Conservation (phyloP, 1,140 invertebrate species). For the Antheraea pernyi region DNA sequence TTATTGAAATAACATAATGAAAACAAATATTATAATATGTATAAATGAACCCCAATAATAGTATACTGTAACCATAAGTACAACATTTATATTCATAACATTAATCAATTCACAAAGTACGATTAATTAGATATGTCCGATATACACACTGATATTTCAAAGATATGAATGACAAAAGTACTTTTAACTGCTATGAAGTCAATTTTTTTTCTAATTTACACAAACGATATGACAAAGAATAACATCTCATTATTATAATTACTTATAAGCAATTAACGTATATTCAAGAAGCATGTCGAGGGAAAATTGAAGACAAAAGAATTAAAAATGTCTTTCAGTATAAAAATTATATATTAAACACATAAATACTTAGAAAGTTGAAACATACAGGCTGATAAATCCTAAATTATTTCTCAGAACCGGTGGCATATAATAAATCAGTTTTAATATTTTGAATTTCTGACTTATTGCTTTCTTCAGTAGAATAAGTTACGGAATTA, state of each 20-base stretch:
- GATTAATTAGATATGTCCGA: slow-evolving; percentile 71
- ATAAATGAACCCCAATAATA: slow-evolving; percentile 72
- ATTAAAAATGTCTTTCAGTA: not conserved
- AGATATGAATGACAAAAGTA: not conserved
- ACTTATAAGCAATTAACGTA: not conserved
- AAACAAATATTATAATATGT: slow-evolving; percentile 69
- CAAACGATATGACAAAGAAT: not conserved
- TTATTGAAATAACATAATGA: slow-evolving; percentile 79
- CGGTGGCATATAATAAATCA: too few relatives aligned
- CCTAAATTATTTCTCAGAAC: not conserved
- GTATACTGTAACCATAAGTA: slow-evolving; percentile 77
- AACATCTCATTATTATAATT: not conserved
- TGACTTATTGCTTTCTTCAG: too few relatives aligned
- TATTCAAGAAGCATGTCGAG: not conserved
- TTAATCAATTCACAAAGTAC: slow-evolving; percentile 72
- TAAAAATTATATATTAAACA: not conserved
- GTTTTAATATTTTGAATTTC: too few relatives aligned
- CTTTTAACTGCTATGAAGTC: not conserved
- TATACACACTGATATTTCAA: slow-evolving; percentile 70
- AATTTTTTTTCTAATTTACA: not conserved
- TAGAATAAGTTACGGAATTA: too few relatives aligned
- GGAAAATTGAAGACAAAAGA: not conserved
- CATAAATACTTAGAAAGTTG: too few relatives aligned
- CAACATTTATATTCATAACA: slow-evolving; percentile 76
- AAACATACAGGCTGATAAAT: not conserved